Evolutionary conservation across 2,113 vertebrate genomes (phyloP).

Genomic region (Gobiocypris rarus): DNA sequence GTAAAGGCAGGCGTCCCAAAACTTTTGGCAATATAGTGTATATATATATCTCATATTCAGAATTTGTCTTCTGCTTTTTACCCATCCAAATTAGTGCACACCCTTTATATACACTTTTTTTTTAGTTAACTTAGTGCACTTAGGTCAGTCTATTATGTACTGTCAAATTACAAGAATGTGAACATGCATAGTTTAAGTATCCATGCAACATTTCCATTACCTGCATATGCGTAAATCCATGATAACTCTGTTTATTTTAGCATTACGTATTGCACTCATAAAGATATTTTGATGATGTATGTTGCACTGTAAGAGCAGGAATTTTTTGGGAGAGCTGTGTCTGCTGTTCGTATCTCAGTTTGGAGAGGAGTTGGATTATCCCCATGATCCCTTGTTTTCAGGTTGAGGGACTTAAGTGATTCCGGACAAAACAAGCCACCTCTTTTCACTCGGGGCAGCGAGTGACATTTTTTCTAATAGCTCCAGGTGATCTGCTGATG

Average conservation of each 20-base stretch:
- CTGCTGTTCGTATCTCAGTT: conserved; percentile 11
- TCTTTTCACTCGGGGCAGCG: conserved; percentile 34
- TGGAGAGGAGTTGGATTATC: conserved; percentile 46
- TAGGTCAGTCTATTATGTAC: background rate
- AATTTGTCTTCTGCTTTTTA: too few relatives aligned
- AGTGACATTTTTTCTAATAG: conserved; percentile 31
- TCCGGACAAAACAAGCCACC: conserved; percentile 45
- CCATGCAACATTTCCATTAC: background rate
- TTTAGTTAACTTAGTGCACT: background rate
- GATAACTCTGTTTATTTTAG: background rate
- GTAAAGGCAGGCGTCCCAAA: too few relatives aligned
- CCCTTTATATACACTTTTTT: too few relatives aligned
- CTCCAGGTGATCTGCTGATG: conserved; percentile 52
- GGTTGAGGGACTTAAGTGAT: conserved; percentile 53
- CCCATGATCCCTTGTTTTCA: conserved; percentile 51
- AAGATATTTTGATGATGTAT: background rate
- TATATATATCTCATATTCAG: too few relatives aligned
- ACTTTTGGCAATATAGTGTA: too few relatives aligned
- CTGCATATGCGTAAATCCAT: background rate
- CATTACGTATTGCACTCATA: background rate
- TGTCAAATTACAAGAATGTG: background rate
- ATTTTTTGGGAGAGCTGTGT: background rate
- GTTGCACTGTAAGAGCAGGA: background rate
- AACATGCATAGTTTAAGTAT: background rate
- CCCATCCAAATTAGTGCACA: too few relatives aligned